Conservation (phyloP, 2,797 vertebrate genomes). For the Galagoides demidoff region DNA sequence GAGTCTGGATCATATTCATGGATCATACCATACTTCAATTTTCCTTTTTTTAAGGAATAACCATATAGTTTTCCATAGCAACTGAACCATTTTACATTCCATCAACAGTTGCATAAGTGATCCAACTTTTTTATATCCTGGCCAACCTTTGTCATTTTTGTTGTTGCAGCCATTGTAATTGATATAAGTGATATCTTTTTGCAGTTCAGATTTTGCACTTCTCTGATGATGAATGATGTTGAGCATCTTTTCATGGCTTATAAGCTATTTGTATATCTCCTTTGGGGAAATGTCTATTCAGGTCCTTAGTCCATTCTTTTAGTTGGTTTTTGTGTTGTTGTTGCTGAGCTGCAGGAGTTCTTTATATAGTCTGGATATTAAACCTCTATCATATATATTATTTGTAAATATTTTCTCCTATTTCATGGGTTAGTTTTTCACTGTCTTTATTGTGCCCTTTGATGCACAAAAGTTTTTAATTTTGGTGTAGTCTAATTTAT, state of each 20-base stretch:
- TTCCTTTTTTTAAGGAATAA: background rate
- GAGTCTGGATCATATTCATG: background rate
- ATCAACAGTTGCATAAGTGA: background rate
- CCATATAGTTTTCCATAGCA: background rate
- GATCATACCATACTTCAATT: background rate
- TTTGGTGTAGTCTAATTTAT: background rate
- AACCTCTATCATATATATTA: background rate
- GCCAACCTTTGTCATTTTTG: background rate
- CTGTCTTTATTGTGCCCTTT: background rate
- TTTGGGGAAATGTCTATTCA: background rate
- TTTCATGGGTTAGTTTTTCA: background rate
- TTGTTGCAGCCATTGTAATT: background rate
- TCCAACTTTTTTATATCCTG: background rate
- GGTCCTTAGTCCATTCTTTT: background rate
- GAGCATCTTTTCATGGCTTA: background rate
- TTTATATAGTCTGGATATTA: background rate
- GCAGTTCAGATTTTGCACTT: background rate
- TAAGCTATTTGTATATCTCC: background rate
- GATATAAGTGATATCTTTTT: background rate
- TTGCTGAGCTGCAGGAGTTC: background rate
- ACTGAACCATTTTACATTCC: background rate
- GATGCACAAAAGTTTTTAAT: background rate
- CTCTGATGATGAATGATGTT: background rate
- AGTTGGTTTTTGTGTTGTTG: background rate
- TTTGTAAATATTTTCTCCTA: background rate